Evolutionary conservation across 1,140 invertebrate genomes (phyloP).

Genomic region (Maniola jurtina): DNA sequence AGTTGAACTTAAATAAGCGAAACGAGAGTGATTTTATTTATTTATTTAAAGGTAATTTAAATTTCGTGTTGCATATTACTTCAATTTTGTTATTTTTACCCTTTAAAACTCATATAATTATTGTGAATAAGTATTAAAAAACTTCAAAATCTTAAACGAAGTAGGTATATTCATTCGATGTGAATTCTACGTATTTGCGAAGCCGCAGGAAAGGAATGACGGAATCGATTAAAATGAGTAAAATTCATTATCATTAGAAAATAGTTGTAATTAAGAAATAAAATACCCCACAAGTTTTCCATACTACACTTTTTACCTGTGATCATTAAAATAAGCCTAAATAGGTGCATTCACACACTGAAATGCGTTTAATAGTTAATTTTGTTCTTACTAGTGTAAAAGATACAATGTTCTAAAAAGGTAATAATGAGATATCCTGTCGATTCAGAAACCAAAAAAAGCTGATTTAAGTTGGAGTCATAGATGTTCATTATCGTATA

Average conservation of each 20-base stretch:
- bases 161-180: not conserved
- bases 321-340: not conserved
- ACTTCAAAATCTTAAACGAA: no score
- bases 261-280: constrained; percentile 2
- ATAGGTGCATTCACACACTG: not conserved
- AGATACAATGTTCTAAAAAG: constrained; percentile 5
- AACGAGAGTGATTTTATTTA: no score
- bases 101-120: no score
- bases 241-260: not conserved
- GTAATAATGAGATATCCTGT: constrained; percentile 9
- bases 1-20: no score
- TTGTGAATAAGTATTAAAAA: no score
- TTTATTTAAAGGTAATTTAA: no score
- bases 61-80: no score
- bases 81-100: no score
- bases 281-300: constrained; percentile 2
- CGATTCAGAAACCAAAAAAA: not conserved
- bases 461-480: constrained; percentile 9
- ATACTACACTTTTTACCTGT: not conserved
- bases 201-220: not conserved
- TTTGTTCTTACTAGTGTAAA: not conserved
- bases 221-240: not conserved
- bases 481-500: constrained; percentile 25
- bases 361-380: constrained; percentile 1
- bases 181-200: not conserved